Conservation (phyloP, 92 coral and sea anemone genomes). For the Palythoa grandiflora region DNA sequence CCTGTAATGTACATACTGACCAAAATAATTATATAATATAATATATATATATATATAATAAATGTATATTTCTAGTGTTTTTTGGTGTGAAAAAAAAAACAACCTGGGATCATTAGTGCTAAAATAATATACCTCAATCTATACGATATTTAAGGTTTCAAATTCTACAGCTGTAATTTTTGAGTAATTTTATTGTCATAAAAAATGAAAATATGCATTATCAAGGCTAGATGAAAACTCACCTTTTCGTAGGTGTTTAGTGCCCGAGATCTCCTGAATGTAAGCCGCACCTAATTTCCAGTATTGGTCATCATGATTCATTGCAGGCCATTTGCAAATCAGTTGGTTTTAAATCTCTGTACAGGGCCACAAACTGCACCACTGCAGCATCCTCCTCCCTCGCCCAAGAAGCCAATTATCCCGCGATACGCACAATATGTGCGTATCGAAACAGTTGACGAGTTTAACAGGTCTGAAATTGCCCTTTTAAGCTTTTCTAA, state of each 20-base stretch:
- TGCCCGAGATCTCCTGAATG: conserved; percentile 22
- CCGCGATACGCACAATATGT: too few relatives aligned
- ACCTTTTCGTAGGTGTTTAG: conserved; percentile 38
- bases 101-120: not conserved
- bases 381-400: conserved; percentile 46
- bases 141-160: not conserved
- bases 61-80: not conserved
- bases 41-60: too few relatives aligned
- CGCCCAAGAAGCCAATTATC: not conserved
- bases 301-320: conserved; percentile 23
- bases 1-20: too few relatives aligned
- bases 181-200: conserved; percentile 1
- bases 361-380: conserved; percentile 54
- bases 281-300: conserved; percentile 39
- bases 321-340: conserved; percentile 45
- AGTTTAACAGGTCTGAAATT: too few relatives aligned
- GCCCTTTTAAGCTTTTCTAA: too few relatives aligned
- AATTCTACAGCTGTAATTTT: conserved; percentile 1
- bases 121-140: conserved; percentile 1
- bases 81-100: conserved; percentile 1
- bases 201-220: too few relatives aligned
- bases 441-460: too few relatives aligned
- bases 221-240: conserved; percentile 15
- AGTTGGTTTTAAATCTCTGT: conserved; percentile 45
- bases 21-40: not conserved